Conservation (phyloP, 2,888 invertebrate species). For the Leptinotarsa haldemani region DNA sequence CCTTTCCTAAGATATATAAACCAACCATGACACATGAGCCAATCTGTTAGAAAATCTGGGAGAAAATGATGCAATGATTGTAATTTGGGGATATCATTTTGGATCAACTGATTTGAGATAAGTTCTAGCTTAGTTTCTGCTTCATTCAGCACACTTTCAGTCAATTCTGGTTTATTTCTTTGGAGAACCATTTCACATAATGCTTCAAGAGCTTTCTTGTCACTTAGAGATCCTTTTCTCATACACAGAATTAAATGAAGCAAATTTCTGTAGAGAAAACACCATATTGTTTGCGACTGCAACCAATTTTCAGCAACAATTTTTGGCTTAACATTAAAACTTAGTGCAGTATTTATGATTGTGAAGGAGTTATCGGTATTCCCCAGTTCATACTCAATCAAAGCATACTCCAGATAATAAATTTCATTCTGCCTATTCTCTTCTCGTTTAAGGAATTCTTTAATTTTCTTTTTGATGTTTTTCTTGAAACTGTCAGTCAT, state of each 20-base stretch:
- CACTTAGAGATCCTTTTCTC: slow-evolving; percentile 27
- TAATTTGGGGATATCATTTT: slow-evolving; percentile 46
- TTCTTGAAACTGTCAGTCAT: slow-evolving; percentile 64
- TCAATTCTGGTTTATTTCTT: slow-evolving; percentile 46
- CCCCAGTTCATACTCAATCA: slow-evolving; percentile 71
- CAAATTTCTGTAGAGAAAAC: slow-evolving; percentile 65
- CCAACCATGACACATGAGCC: slow-evolving; percentile 69
- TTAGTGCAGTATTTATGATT: slow-evolving; percentile 68
- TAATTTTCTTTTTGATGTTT: slow-evolving; percentile 68
- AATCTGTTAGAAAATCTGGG: slow-evolving; percentile 68
- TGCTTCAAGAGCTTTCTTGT: slow-evolving; percentile 53
- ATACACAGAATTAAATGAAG: slow-evolving; percentile 40
- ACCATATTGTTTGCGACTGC: slow-evolving; percentile 57
- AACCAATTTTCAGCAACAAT: slow-evolving; percentile 54
- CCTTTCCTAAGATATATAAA: slow-evolving; percentile 65
- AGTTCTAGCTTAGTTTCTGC: slow-evolving; percentile 60
- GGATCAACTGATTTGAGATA: slow-evolving; percentile 56
- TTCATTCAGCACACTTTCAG: slow-evolving; percentile 54
- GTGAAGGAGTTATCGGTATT: slow-evolving; percentile 66
- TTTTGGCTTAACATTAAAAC: slow-evolving; percentile 54
- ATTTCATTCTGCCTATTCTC: slow-evolving; percentile 70
- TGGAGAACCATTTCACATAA: slow-evolving; percentile 56
- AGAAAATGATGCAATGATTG: slow-evolving; percentile 64
- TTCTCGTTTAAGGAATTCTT: slow-evolving; percentile 69
- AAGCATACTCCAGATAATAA: slow-evolving; percentile 74